Base-by-base conservation (phyloP, 2,888 invertebrate genomes). In the Xylophagus ater region DNA sequence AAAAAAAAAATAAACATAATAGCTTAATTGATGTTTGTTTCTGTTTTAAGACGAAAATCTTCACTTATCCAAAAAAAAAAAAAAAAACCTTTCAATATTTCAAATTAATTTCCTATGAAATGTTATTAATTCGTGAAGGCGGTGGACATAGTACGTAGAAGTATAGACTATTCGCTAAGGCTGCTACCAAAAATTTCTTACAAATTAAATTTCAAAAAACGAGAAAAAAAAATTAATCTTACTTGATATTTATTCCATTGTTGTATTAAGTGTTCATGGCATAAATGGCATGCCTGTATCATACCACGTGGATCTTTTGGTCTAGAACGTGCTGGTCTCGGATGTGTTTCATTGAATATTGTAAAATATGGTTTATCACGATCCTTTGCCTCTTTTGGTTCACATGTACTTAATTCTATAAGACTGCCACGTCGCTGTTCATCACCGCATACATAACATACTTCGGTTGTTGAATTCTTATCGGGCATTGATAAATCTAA, bases 401-500 rank as follows among this genome's bases (percentile, higher is more conserved):
- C 70, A 51, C 72, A 72, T 23, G 75, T 75, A 57, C 72, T 73
- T 42, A 76, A 64, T 56, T 82, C 81, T 56, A 76, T 76, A 19
- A 88, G 72, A 47, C 86, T 83, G 47, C 87, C 87, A 41, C 85
- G 75, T 50, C 80, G 76, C 63, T 81, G 84, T 64, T 88, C 87
- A 59, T 87, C 87, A 14, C 89, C 89, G 65, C 89, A 89, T 12
- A 88, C 83, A 65, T 88, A 89, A 65, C 86, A 87, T 37, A 88
- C 87, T 66, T 88, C 87, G 15, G 86, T 87, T 51, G 82, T 77
- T 10, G 87, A 83, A 69, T 88, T 88, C 69, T 88, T 88, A 66
- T 88, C 88, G 9, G 88, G 88, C 88, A 89, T 88, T 45, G 87
- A 87, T 43, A 89, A 71, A 68, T 89, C 88, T 44, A 88, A 69